phyloP scores from a whole-genome alignment of 2,797 vertebrate species.

The Podarcis siculus region DNA sequence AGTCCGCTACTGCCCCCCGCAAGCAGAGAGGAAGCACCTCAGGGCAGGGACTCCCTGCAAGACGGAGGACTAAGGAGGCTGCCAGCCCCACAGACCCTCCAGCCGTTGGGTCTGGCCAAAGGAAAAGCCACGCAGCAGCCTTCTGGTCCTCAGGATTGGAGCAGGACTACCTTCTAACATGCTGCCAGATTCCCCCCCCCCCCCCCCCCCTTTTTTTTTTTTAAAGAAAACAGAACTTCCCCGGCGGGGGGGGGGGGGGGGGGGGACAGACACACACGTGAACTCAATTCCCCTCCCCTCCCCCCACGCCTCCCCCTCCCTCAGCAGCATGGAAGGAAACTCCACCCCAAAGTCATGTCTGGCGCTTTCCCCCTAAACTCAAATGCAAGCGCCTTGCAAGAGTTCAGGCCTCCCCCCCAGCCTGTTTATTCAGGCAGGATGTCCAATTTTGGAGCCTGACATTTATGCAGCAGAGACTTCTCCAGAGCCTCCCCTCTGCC shows the following conservation, averaged over 20 bases:
- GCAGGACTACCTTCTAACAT: not conserved
- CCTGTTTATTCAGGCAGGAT: not conserved
- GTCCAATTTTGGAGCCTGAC: not conserved
- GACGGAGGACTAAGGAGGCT: not conserved
- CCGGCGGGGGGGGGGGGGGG: too few relatives aligned
- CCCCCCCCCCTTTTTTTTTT: too few relatives aligned
- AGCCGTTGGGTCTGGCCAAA: not conserved
- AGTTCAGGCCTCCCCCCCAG: not conserved
- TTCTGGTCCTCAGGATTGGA: not conserved
- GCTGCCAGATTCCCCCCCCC: accelerated
- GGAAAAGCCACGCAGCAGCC: not conserved
- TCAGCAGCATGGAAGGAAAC: not conserved
- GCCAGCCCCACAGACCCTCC: not conserved
- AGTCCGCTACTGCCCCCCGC: not conserved
- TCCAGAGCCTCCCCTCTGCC: not conserved
- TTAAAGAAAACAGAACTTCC: not conserved
- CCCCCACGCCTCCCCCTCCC: not conserved
- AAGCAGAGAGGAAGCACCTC: too few relatives aligned
- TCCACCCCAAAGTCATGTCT: not conserved
- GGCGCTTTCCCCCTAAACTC: not conserved
- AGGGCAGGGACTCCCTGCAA: not conserved
- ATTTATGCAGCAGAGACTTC: not conserved
- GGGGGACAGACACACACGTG: too few relatives aligned
- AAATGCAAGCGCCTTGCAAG: too few relatives aligned
- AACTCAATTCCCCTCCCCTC: too few relatives aligned